Evolutionary conservation across 2,113 vertebrate species (phyloP).

Genomic region (Melospiza melodia): DNA sequence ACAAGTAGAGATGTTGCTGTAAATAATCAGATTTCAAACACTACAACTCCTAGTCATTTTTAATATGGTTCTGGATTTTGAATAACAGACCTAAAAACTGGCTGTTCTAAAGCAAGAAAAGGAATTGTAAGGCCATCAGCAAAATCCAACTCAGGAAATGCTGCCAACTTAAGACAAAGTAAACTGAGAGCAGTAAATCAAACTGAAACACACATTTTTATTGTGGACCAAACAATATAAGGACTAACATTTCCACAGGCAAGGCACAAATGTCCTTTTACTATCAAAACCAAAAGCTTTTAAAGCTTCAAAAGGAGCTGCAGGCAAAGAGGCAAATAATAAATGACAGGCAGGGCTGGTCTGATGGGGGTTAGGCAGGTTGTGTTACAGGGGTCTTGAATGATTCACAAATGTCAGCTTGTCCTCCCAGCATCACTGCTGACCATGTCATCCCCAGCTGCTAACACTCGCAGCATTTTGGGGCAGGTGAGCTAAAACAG

Average conservation of each 20-base stretch:
- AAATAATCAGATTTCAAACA: constrained; percentile 53
- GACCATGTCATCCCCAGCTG: not conserved
- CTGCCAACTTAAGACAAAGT: constrained; percentile 51
- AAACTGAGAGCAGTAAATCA: constrained; percentile 60
- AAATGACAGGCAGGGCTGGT: constrained; percentile 5
- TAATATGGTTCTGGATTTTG: constrained; percentile 36
- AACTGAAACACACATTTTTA: constrained; percentile 49
- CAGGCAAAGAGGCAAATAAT: constrained; percentile 21
- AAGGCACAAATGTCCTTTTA: constrained; percentile 39
- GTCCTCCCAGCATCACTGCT: not conserved
- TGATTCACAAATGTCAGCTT: not conserved
- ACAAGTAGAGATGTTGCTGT: constrained; percentile 31
- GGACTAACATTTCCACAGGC: constrained; percentile 34
- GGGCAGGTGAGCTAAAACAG: not conserved
- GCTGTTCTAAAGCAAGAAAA: not conserved
- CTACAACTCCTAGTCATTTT: constrained; percentile 29
- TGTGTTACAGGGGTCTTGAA: not conserved
- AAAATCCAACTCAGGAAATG: constrained; percentile 51
- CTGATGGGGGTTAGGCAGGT: not conserved
- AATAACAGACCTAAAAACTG: constrained; percentile 38
- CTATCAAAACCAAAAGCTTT: constrained; percentile 56
- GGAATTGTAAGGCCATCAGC: constrained; percentile 44
- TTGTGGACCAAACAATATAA: constrained; percentile 26
- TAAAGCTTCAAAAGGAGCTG: constrained; percentile 46
- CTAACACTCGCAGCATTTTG: not conserved